phyloP scores from a whole-genome alignment of 1,140 invertebrate genomes.

The Heterodera carotae region DNA sequence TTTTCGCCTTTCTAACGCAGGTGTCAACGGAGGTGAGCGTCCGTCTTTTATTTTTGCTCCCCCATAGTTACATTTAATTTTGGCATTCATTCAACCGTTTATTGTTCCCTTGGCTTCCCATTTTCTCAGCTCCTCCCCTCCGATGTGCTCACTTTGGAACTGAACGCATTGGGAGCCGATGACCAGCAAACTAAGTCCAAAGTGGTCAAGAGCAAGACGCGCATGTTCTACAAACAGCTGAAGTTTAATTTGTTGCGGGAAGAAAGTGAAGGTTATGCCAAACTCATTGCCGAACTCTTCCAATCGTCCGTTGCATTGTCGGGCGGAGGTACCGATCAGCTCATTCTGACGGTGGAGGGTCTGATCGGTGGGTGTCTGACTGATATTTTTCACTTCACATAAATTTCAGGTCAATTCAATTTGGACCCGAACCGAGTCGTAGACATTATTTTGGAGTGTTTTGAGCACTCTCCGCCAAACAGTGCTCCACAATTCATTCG shows the following conservation, averaged over 20 bases:
- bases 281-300: conserved; percentile 93
- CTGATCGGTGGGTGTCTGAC: conserved; percentile 76
- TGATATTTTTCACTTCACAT: conserved; percentile 10
- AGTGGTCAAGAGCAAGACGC: conserved; percentile 48
- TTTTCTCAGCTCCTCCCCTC: conserved; percentile 48
- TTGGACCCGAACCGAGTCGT: conserved; percentile 96
- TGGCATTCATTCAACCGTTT: neutral
- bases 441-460: conserved; percentile 92
- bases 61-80: too few species aligned
- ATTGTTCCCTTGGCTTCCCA: conserved; percentile 1
- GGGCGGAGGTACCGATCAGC: conserved; percentile 64
- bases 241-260: conserved; percentile 98
- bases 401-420: conserved; percentile 86
- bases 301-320: conserved; percentile 61
- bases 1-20: conserved; percentile 30
- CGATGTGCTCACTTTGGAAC: conserved; percentile 49
- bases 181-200: conserved; percentile 44
- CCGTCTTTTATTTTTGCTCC: too few species aligned
- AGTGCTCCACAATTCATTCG: conserved; percentile 75
- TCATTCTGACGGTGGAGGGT: conserved; percentile 84
- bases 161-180: conserved; percentile 47
- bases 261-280: conserved; percentile 98
- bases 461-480: conserved; percentile 79
- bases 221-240: conserved; percentile 83
- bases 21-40: conserved; percentile 33